A percentile compares a stretch with the other conserved stretches of the same genome.
Conservation (phyloP, 2,113 vertebrate genomes). For the Pteruthius melanotis region DNA sequence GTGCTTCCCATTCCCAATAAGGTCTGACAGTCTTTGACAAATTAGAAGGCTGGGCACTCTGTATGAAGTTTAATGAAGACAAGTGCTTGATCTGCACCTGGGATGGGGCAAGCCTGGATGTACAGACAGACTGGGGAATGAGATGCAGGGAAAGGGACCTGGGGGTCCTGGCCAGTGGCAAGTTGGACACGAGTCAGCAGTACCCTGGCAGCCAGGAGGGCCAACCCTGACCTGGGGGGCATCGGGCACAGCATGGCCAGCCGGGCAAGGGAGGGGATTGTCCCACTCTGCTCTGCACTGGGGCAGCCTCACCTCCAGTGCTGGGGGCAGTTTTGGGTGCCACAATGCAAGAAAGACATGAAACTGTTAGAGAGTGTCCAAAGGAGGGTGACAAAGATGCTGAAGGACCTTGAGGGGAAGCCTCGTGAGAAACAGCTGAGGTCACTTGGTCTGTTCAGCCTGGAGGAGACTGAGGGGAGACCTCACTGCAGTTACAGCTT, state of each 20-base stretch:
- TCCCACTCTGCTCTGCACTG: background rate
- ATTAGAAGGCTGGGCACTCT: background rate
- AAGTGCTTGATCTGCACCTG: background rate
- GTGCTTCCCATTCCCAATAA: background rate
- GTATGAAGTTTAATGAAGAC: background rate
- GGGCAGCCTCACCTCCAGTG: background rate
- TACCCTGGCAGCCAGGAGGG: background rate
- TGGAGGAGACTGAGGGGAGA: background rate
- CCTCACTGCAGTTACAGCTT: background rate
- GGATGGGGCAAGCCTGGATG: background rate
- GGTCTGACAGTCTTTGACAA: background rate
- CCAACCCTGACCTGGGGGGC: background rate
- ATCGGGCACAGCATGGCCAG: background rate
- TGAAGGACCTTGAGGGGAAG: background rate
- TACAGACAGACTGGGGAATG: background rate
- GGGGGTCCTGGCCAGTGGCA: accelerated
- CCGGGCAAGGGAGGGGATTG: background rate
- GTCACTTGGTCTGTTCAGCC: background rate
- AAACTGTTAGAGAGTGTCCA: background rate
- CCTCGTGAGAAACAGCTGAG: accelerated
- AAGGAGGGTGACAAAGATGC: background rate
- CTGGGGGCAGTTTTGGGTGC: accelerated
- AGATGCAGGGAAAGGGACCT: accelerated
- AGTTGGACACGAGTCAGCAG: accelerated
- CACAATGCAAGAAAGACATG: background rate